These are phyloP conservation scores for Leptinotarsa texana DNA, from an alignment of 1,140 invertebrate genomes.

Conservation along the genomic window DNA sequence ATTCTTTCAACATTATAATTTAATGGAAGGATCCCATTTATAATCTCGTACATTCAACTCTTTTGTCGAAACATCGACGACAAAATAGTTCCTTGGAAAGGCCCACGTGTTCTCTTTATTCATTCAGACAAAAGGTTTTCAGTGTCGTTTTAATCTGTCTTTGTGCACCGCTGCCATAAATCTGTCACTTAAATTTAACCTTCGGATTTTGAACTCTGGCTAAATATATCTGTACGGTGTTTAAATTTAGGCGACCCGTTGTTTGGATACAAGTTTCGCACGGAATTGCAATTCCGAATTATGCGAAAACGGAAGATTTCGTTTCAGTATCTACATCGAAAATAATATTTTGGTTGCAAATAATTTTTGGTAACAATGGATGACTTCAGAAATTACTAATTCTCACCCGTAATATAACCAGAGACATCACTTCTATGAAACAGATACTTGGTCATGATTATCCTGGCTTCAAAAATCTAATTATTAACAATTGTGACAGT, in stretches of 20 bases:
- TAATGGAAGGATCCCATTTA: no score
- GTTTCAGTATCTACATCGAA: background rate
- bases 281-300: background rate
- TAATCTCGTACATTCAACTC: no score
- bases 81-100: background rate
- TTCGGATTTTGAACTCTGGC: conserved; percentile 5
- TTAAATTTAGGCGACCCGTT: background rate
- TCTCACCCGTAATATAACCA: no score
- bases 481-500: no score
- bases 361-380: background rate
- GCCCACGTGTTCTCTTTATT: background rate
- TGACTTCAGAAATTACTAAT: no score
- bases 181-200: conserved; percentile 3
- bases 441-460: no score
- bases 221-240: background rate
- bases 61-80: no score
- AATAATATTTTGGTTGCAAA: background rate
- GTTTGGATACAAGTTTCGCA: background rate
- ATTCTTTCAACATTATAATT: no score
- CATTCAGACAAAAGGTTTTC: conserved; percentile 6
- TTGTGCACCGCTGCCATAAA: background rate
- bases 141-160: background rate
- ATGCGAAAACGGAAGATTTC: no score
- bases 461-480: no score
- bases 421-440: no score